phyloP scores from a whole-genome alignment of 1,140 invertebrate genomes.

The Oryzaephilus surinamensis region DNA sequence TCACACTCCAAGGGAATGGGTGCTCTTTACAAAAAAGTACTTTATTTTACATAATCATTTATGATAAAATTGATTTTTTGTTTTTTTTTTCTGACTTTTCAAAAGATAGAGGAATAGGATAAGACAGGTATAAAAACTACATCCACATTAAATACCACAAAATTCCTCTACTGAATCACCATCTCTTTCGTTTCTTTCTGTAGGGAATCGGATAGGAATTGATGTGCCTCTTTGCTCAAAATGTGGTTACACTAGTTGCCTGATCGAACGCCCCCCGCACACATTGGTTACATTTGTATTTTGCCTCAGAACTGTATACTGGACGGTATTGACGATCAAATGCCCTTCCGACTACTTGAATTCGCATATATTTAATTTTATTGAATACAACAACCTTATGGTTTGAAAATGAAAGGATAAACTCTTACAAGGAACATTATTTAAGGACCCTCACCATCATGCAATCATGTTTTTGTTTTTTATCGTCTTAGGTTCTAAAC shows the following conservation, averaged over 20 bases:
- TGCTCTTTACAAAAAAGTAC: slow-evolving; percentile 30
- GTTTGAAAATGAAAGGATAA: slow-evolving; percentile 12
- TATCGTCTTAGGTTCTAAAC: slow-evolving; percentile 2
- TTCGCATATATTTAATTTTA: too few relatives aligned
- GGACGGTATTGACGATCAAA: slow-evolving; percentile 10
- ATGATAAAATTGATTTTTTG: not conserved
- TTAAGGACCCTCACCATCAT: slow-evolving; percentile 12
- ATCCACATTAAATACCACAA: too few relatives aligned
- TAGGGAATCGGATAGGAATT: slow-evolving; percentile 6
- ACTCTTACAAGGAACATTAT: slow-evolving; percentile 7
- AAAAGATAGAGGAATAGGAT: not conserved
- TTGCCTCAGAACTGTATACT: slow-evolving; percentile 11
- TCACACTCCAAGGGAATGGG: slow-evolving; percentile 28
- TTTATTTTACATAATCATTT: slow-evolving; percentile 23
- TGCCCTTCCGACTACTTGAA: too few relatives aligned
- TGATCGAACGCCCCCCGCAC: slow-evolving; percentile 6
- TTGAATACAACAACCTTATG: slow-evolving; percentile 12
- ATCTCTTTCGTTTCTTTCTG: too few relatives aligned
- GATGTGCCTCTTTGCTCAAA: slow-evolving; percentile 10
- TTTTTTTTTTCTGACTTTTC: not conserved
- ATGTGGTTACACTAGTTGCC: slow-evolving; percentile 12
- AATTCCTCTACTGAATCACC: too few relatives aligned
- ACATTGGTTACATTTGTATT: too few relatives aligned
- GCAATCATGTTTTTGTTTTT: slow-evolving; percentile 2
- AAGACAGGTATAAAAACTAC: too few relatives aligned